Percentiles rank a stretch among this genome's conserved stretches.
phyloP scores from a whole-genome alignment of 2,888 invertebrate species.

The Allygus modestus region DNA sequence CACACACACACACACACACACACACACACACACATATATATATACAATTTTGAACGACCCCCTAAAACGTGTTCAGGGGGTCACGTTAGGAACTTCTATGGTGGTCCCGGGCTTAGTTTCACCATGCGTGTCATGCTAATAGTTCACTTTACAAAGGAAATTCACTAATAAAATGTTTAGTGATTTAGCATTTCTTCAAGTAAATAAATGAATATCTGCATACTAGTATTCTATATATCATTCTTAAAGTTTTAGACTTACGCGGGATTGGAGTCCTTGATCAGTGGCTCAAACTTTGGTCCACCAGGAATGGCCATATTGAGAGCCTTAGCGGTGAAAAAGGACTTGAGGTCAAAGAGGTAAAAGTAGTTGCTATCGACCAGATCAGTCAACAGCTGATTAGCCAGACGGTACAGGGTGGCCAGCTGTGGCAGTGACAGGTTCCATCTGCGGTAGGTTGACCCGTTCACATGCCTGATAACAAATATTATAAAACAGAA shows the following conservation, averaged over 20 bases:
- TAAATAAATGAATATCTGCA: no score
- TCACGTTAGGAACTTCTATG: no score
- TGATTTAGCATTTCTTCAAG: no score
- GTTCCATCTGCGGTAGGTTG: conserved; percentile 98
- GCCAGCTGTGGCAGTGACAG: conserved; percentile 98
- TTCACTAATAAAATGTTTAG: no score
- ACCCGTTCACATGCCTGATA: conserved; percentile 92
- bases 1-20: no score
- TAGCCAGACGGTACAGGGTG: conserved; percentile 97
- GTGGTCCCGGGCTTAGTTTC: no score
- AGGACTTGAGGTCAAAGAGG: conserved; percentile 98
- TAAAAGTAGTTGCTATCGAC: conserved; percentile 99
- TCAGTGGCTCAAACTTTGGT: conserved; percentile 99
- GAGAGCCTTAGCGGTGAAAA: conserved; percentile 99
- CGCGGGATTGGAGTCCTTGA: conserved; percentile 98
- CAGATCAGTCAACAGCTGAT: conserved; percentile 97
- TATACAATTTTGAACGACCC: no score
- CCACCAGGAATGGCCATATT: conserved; percentile 99
- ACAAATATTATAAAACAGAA: not conserved
- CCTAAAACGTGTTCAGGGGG: no score
- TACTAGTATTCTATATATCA: no score
- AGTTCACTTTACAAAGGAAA: no score
- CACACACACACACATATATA: no score
- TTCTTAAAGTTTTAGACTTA: conserved; percentile 76
- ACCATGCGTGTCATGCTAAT: no score